phyloP scores from a whole-genome alignment of 37 sponge, comb jelly and placozoan species.

The Tethya wilhelma region DNA sequence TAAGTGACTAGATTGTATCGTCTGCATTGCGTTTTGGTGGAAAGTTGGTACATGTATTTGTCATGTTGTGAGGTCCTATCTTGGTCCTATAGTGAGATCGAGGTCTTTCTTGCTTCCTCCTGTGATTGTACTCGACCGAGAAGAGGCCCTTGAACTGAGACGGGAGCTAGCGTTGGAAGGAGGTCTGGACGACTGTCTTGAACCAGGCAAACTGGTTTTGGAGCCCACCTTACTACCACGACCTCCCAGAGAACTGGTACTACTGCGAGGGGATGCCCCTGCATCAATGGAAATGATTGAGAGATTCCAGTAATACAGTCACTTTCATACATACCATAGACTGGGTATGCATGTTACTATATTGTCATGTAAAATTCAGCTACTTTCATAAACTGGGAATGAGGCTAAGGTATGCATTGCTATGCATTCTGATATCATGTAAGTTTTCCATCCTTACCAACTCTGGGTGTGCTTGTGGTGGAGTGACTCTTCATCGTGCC shows the following conservation, averaged over 20 bases:
- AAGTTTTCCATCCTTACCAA: conserved; percentile 1
- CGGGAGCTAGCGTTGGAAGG: conserved; percentile 43
- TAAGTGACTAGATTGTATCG: not conserved
- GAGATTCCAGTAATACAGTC: not conserved
- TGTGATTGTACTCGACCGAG: not conserved
- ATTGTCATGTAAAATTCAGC: too few species aligned
- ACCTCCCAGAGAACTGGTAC: conserved; percentile 32
- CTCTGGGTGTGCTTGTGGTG: conserved; percentile 1
- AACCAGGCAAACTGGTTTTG: conserved; percentile 5
- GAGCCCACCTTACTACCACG: not conserved
- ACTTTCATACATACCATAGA: too few species aligned
- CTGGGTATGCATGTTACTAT: too few species aligned
- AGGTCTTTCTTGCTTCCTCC: conserved; percentile 21
- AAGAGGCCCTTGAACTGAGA: conserved; percentile 40
- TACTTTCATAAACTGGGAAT: not conserved
- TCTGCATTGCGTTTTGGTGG: not conserved
- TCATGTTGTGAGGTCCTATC: not conserved
- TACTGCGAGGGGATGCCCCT: conserved; percentile 45
- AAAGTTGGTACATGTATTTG: not conserved
- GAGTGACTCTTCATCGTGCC: not conserved
- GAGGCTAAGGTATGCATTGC: not conserved
- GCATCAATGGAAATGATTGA: not conserved
- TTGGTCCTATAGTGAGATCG: conserved; percentile 66
- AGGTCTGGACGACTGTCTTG: conserved; percentile 53
- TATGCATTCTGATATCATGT: not conserved